A percentile compares a stretch with the other conserved stretches of the same genome.
phyloP scores from a whole-genome alignment of 2,113 vertebrate genomes.

The Pipa parva region DNA sequence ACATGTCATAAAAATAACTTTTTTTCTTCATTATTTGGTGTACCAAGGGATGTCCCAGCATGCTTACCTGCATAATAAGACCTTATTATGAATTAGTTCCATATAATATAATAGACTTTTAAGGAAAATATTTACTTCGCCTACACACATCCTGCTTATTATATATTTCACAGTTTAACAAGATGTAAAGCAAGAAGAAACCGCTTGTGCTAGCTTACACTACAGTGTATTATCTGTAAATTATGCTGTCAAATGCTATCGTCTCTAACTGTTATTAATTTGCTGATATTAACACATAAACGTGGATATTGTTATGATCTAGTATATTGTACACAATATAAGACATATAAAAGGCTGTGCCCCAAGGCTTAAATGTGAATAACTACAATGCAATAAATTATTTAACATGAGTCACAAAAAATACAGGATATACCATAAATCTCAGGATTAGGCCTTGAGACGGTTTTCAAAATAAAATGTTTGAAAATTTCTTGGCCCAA shows the following conservation, averaged over 20 bases:
- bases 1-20: too few relatives aligned
- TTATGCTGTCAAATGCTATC: not conserved
- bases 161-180: too few relatives aligned
- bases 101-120: too few relatives aligned
- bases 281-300: not conserved
- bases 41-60: too few relatives aligned
- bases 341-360: conserved; percentile 11
- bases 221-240: not conserved
- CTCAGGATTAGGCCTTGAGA: conserved; percentile 34
- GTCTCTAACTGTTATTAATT: not conserved
- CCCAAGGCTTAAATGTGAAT: conserved; percentile 2
- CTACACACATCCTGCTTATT: too few relatives aligned
- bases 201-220: too few relatives aligned
- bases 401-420: conserved; percentile 41
- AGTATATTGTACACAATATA: conserved; percentile 5
- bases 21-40: too few relatives aligned
- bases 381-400: conserved; percentile 41
- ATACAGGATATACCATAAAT: conserved; percentile 35
- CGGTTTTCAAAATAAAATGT: conserved; percentile 36
- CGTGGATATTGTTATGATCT: not conserved
- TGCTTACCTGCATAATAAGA: too few relatives aligned
- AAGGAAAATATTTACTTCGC: too few relatives aligned
- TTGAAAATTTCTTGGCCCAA: conserved; percentile 25
- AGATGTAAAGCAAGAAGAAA: too few relatives aligned
- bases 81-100: too few relatives aligned